Base-by-base conservation (phyloP, 1,140 invertebrate species). In the Dolichoris vasculosae region DNA sequence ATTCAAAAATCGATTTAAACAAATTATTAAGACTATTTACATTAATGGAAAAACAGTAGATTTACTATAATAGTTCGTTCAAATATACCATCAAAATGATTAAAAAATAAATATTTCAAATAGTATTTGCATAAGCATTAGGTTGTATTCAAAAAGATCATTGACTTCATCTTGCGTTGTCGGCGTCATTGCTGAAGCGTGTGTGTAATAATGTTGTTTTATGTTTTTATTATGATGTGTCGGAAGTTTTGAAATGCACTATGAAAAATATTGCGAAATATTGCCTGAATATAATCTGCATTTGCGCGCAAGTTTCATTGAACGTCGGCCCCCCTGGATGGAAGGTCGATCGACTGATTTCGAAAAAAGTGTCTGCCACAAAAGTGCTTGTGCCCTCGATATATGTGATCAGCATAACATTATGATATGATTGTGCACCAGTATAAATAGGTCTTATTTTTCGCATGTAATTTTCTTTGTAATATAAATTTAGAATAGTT, bases 241-340 rank as follows among this genome's bases (percentile, higher is more conserved):
- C 71, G 85, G 71, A 86, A 82, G 79, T 86, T 86, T 86, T 77
- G 79, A 86, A 85, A 81, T 11, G 78, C 38, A 11, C 26, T 35
- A 78, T 32, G 59, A 35, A 67, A 67, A 59, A 20, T n/a, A 67
- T 81, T 85, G 84, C 84, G 78, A 85, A 85, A 85, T 26, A 1
- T 8, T 23, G n/a, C 40, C 20, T 43, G 38, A 43, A 38, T 20
- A 11, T 73, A 73, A 71, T 82, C 35, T 73, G 46, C n/a, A 48
- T 69, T 73, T 48, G 48, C 81, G 67, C 69, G 46, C 40, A 46
- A 71, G 69, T 76, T 82, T 71, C 46, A 51, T 67, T 55, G 67
- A 48, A 30, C 26, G 15, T n/a, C 26, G 9, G 0, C 35, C 20
- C 46, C 23, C 55, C 1, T 30, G 11, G 64, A 82, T 46, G 23